Base-by-base conservation (phyloP, 2,797 vertebrate species). In the Heliangelus exortis region DNA sequence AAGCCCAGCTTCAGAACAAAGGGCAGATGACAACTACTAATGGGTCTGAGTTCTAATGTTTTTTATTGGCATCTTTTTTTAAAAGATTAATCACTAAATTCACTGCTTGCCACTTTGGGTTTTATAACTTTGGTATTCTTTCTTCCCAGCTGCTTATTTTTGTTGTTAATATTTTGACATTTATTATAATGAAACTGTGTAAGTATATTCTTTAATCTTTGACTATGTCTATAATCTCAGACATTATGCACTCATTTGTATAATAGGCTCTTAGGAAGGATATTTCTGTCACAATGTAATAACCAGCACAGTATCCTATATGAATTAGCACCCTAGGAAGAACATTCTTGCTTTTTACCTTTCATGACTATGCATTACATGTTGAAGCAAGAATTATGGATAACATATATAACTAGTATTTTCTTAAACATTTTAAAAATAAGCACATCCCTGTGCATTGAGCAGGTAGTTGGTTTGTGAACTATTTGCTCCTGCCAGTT, bases 141-240 rank as follows among this genome's bases (percentile, higher is more conserved):
- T 83, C 72, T 91, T 93, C 13, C 53, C 75, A 84, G 48, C 3
- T 92, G 71, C 86, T 95, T 96, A 61, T 36, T 92, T 93, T 92
- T 73, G 45, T 39, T 89, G 61, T 15, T 94, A 95, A 75, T 87
- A 87, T 89, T 78, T 72, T 92, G 54, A 72, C 89, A 58, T 58
- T 95, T 50, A 58, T 12, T 72, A 39, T 66, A 92, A 94, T 89
- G 89, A 77, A 92, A 69, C 33, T 45, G 34, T 58, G 33, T 67
- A 87, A 78, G 50, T 58, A 82, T 45, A 89, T 69, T 92, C 59
- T 89, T 92, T 87, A 85, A 81, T 94, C 79, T 85, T 91, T 91
- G 83, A 19, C n/a, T 91, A 45, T 85, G 47, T 83, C 72, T 87
- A 20, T 72, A 87, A 78, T 80, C 47, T 94, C 61, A 62, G 66